Evolutionary conservation across 1,140 invertebrate genomes (phyloP).

Genomic region (Grapholita molesta): DNA sequence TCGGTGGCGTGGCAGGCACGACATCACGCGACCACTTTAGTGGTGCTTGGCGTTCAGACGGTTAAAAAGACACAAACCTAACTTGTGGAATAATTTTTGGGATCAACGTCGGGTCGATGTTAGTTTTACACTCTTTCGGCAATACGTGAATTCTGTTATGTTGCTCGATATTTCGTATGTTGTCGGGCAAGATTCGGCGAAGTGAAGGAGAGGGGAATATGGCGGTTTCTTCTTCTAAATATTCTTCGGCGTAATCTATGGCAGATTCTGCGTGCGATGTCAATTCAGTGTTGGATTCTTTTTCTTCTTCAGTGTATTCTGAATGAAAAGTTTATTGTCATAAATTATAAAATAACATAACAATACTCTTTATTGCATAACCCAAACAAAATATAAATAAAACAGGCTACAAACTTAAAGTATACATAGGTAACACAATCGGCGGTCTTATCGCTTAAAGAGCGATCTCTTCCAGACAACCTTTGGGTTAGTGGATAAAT

Average conservation of each 20-base stretch:
- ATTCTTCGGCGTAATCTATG: constrained; percentile 26
- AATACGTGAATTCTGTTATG: constrained; percentile 57
- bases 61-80: too few relatives aligned
- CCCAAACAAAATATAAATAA: too few relatives aligned
- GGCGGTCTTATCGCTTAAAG: too few relatives aligned
- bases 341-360: too few relatives aligned
- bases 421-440: too few relatives aligned
- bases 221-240: constrained; percentile 32
- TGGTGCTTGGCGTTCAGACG: too few relatives aligned
- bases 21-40: too few relatives aligned
- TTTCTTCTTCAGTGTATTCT: constrained; percentile 26
- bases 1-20: too few relatives aligned
- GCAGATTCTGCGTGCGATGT: not conserved
- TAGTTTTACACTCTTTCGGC: constrained; percentile 49
- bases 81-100: constrained; percentile 51
- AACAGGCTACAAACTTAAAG: too few relatives aligned
- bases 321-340: not conserved
- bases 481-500: too few relatives aligned
- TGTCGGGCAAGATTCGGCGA: constrained; percentile 46
- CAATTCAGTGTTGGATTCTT: not conserved
- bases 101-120: constrained; percentile 51
- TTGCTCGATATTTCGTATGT: constrained; percentile 41
- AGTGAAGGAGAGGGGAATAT: constrained; percentile 58
- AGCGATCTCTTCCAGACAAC: too few relatives aligned
- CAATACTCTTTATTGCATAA: too few relatives aligned